phyloP scores from a whole-genome alignment of 2,797 vertebrate genomes.

The Sebastiscus tertius region DNA sequence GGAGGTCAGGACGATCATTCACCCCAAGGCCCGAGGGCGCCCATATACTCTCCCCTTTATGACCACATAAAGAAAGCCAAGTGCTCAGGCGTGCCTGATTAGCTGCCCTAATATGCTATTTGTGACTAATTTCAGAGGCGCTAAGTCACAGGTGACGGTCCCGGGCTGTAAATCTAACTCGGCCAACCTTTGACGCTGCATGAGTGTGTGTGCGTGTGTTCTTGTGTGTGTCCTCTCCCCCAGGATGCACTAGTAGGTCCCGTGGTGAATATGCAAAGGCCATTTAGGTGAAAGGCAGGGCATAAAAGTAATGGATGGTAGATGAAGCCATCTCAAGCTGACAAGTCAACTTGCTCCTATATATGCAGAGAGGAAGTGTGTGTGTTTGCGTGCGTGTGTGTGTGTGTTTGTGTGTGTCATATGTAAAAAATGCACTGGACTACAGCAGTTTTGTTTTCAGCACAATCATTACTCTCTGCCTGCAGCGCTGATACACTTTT shows the following conservation, averaged over 20 bases:
- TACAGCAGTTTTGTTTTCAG: slow-evolving; percentile 79
- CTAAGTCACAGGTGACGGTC: slow-evolving; percentile 96
- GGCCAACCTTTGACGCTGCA: slow-evolving; percentile 73
- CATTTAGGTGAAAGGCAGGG: slow-evolving; percentile 90
- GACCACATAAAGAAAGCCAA: slow-evolving; percentile 93
- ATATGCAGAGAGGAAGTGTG: slow-evolving; percentile 40
- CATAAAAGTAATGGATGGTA: slow-evolving; percentile 90
- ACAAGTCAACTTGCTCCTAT: slow-evolving; percentile 83
- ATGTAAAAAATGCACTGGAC: slow-evolving; percentile 39
- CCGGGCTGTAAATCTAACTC: slow-evolving; percentile 89
- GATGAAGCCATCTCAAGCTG: slow-evolving; percentile 86
- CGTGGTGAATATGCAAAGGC: slow-evolving; percentile 90
- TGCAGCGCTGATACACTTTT: slow-evolving; percentile 70
- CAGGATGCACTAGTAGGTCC: slow-evolving; percentile 71
- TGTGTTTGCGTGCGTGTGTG: neutral
- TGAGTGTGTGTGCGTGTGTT: slow-evolving; percentile 24
- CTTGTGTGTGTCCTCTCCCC: slow-evolving; percentile 48
- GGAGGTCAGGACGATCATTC: slow-evolving; percentile 95
- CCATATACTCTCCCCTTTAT: slow-evolving; percentile 92
- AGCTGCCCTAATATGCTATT: slow-evolving; percentile 98
- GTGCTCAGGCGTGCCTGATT: slow-evolving; percentile 96
- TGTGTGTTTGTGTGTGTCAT: slow-evolving; percentile 10
- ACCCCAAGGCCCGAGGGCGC: slow-evolving; percentile 87
- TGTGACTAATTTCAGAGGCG: slow-evolving; percentile 97
- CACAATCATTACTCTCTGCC: slow-evolving; percentile 89